Evolutionary conservation across 2,797 vertebrate genomes (phyloP), one percentile per base, ranked within the genome.

Genomic region (Acipenser transmontanus): DNA sequence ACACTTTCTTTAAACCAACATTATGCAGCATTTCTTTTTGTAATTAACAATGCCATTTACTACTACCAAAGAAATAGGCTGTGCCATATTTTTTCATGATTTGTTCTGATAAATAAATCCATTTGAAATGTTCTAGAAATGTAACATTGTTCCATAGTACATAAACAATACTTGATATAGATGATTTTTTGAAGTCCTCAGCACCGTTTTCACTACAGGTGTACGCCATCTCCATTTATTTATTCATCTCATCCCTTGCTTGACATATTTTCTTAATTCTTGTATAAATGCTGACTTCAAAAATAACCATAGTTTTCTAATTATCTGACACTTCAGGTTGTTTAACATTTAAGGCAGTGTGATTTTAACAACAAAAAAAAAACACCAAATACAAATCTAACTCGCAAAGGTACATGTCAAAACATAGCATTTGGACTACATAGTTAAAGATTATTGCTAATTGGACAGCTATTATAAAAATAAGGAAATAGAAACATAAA

Each of bases 401-500:
- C 54, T 6, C 1, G 11, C 54, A 57, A 57, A 57, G 0, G 14
- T n/a, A 57, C 54, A 57, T 57, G 54, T n/a, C 54, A 1, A 57
- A 57, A 57, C 54, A 57, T 13, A 57, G 54, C 54, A 57, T 34
- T 34, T 34, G 34, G 54, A 1, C 54, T 13, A n/a, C 54, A n/a
- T 1, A 34, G 8, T 52, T 7, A 13, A 7, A 57, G 11, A 57
- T 2, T 57, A 14, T 57, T 57, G 54, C 9, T 57, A 57, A 57
- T 13, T 34, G 34, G 11, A n/a, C 54, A 7, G 14, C 54, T 57
- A 57, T 50, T 49, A 8, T 20, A 50, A 64, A 51, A 64, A 66
- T 59, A 59, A 66, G 64, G 64, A 51, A 66, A 48, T 50, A 63
- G 59, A 65, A 66, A 66, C 47, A 17, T 17, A 52, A 47, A 59